Conservation (phyloP, 2,113 vertebrate species). For the Lepisosteus osseus region DNA sequence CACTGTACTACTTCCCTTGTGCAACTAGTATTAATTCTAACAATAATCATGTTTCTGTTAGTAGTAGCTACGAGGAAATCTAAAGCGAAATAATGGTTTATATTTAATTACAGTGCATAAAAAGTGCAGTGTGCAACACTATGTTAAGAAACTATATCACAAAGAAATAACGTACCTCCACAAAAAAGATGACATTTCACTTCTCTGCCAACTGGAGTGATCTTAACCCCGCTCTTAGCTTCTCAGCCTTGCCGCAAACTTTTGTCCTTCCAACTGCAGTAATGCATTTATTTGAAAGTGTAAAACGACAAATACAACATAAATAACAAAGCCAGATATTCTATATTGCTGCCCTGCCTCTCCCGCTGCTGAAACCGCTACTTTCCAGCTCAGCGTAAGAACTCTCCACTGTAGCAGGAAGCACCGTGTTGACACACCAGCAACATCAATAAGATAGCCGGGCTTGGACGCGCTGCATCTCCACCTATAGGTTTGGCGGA, state of each 20-base stretch:
- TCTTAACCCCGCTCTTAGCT: conserved; percentile 35
- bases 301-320: background rate
- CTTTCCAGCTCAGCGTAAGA: conserved; percentile 1
- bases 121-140: too few species aligned
- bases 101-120: too few species aligned
- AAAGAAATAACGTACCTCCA: conserved; percentile 52
- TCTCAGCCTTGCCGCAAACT: conserved; percentile 38
- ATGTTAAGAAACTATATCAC: too few species aligned
- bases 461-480: background rate
- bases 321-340: background rate
- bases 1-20: too few species aligned
- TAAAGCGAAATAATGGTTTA: too few species aligned
- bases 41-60: too few species aligned
- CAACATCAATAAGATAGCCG: conserved; percentile 12
- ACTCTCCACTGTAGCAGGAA: conserved; percentile 26
- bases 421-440: conserved; percentile 16
- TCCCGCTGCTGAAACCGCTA: conserved; percentile 26
- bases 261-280: conserved; percentile 32
- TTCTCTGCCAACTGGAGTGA: conserved; percentile 27
- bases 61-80: too few species aligned
- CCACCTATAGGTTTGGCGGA: conserved; percentile 38
- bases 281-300: conserved; percentile 41
- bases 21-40: too few species aligned
- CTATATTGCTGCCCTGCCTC: too few species aligned
- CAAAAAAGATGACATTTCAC: conserved; percentile 57